These are phyloP conservation scores for Perdita meconis DNA, from an alignment of 2,888 invertebrate genomes.

Conservation along the genomic window DNA sequence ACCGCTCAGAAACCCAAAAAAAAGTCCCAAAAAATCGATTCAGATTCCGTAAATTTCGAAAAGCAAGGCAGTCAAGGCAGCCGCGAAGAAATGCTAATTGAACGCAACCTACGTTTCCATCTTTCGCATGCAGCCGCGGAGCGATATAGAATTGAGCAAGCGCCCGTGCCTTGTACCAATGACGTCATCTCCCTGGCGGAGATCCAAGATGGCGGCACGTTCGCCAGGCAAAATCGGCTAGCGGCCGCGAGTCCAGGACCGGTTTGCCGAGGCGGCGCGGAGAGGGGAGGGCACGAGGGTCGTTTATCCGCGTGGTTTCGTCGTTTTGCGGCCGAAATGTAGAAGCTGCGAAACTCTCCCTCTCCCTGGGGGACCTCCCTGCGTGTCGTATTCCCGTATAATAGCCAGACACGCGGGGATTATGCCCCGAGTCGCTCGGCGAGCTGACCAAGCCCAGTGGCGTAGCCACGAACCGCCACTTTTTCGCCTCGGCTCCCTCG, in stretches of 20 bases:
- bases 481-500: slow-evolving; percentile 1
- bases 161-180: slow-evolving; percentile 75
- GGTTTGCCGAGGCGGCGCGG: slow-evolving; percentile 60
- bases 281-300: slow-evolving; percentile 57
- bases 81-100: slow-evolving; percentile 13
- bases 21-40: no score
- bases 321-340: slow-evolving; percentile 63
- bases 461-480: neutral
- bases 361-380: slow-evolving; percentile 39
- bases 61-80: slow-evolving; percentile 11
- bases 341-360: slow-evolving; percentile 51
- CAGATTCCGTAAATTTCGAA: no score
- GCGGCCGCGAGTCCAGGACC: slow-evolving; percentile 67
- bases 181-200: slow-evolving; percentile 75
- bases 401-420: slow-evolving; percentile 38
- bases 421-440: slow-evolving; percentile 17
- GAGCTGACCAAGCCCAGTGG: slow-evolving; percentile 15
- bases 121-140: slow-evolving; percentile 30
- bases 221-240: slow-evolving; percentile 70
- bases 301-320: slow-evolving; percentile 65
- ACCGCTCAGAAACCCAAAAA: no score
- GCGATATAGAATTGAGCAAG: slow-evolving; percentile 70
- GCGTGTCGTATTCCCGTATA: slow-evolving; percentile 30
- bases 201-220: slow-evolving; percentile 72
- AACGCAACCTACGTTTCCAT: slow-evolving; percentile 38